These are phyloP conservation scores for Periplaneta americana DNA, from an alignment of 1,140 invertebrate genomes.

Conservation along the genomic window DNA sequence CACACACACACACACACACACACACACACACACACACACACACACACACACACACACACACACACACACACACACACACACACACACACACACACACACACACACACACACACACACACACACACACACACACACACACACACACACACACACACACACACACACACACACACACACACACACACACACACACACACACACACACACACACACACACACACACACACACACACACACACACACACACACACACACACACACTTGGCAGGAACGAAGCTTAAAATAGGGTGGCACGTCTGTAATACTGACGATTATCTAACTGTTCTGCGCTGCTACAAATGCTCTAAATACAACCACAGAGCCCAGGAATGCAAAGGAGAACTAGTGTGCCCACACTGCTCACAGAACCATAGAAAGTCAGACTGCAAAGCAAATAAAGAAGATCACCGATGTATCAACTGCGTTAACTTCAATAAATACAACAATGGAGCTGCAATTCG, in stretches of 20 bases:
- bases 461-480: no score
- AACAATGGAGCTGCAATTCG: no score
- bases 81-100: conserved; percentile 32
- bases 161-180: conserved; percentile 23
- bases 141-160: conserved; percentile 23
- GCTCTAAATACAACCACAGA: no score
- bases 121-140: conserved; percentile 22
- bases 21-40: conserved; percentile 6
- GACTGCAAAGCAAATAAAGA: no score
- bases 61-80: conserved; percentile 31
- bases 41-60: conserved; percentile 8
- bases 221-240: conserved; percentile 23
- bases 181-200: conserved; percentile 23
- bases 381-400: no score
- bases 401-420: no score
- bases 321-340: no score
- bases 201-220: conserved; percentile 23
- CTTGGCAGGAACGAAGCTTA: no score
- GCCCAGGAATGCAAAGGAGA: no score
- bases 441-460: no score
- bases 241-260: conserved; percentile 21
- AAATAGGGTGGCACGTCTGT: no score
- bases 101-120: conserved; percentile 23
- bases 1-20: conserved; percentile 8
- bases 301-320: no score